Conservation (phyloP, 2,888 invertebrate species). For the Helobdella robusta region DNA sequence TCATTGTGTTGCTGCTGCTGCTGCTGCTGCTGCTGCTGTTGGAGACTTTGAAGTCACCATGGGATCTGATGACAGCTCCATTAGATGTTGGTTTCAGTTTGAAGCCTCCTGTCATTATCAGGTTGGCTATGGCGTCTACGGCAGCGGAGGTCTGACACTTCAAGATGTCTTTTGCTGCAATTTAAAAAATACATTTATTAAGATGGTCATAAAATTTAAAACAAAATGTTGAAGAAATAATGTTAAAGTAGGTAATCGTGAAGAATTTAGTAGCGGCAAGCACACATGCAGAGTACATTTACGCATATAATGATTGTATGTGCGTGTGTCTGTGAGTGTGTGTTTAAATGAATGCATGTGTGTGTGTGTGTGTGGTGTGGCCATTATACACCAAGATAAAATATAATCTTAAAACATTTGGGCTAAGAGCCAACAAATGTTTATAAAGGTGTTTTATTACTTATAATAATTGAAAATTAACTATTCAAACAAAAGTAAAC, state of each 20-base stretch:
- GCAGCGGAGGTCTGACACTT: neutral
- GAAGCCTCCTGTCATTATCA: slow-evolving; percentile 8
- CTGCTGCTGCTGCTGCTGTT: too few relatives aligned
- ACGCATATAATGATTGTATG: too few relatives aligned
- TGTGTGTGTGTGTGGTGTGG: neutral
- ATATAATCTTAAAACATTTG: too few relatives aligned
- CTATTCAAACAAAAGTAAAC: too few relatives aligned
- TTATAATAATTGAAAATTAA: neutral
- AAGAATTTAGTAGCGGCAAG: too few relatives aligned
- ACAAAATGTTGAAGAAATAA: too few relatives aligned
- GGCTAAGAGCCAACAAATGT: neutral
- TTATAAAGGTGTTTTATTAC: neutral
- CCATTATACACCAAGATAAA: neutral
- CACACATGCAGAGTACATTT: too few relatives aligned
- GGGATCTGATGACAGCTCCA: slow-evolving; percentile 9
- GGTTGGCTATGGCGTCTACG: slow-evolving; percentile 11
- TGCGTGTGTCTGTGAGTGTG: slow-evolving; percentile 6
- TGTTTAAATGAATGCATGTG: neutral
- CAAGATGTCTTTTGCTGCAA: neutral
- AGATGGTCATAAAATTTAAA: too few relatives aligned
- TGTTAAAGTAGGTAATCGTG: too few relatives aligned
- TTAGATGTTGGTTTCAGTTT: slow-evolving; percentile 17
- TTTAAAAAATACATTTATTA: neutral
- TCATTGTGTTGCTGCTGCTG: too few relatives aligned
- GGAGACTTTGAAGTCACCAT: neutral